Base-by-base conservation (phyloP, 1,140 invertebrate species). In the Halesus radiatus region DNA sequence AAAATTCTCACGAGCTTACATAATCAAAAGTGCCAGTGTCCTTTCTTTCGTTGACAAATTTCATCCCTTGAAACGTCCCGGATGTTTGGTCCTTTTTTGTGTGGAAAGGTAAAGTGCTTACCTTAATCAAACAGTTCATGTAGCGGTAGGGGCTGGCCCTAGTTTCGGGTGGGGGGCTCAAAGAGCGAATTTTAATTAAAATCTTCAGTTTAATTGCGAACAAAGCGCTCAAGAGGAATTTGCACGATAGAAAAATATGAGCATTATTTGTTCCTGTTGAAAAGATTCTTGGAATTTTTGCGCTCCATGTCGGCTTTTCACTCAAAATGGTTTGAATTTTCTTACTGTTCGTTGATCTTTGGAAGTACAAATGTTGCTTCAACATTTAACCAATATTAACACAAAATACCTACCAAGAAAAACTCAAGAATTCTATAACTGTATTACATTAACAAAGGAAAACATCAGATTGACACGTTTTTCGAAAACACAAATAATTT, bases 41-140 rank as follows among this genome's bases (percentile, higher is more conserved):
- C 81, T 82, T 82, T 82, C 74, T 82, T 80, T 60, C 76, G 81
- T 82, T 82, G 81, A 82, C 81, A 79, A 82, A 82, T 82, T 82
- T 77, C 81, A 82, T 45, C 78, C 81, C 81, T 79, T 72, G 80
- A 81, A 81, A 58, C 37, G 32, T 60, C 68, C 54, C 75, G 68
- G 68, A 60, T 58, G 56, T 56, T 75, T 60, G 72, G 62, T 22
- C 73, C 72, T 56, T 78, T 77, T 78, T 78, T 68, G 72, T 73
- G 53, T 23, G 73, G 66, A 81, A 81, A 79, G 78, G 81, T 82
- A 80, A 76, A 80, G 81, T 80, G 78, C 78, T 77, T 74, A 79
- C 81, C 81, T 82, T 82, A 79, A 82, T 82, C 81, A 82, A 82
- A 80, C 81, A 80, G 75, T 74, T 79, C 45, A 78, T 75, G 80